These are phyloP conservation scores for Centropyge bicolor DNA, from an alignment of 2,797 vertebrate species.

Conservation along the genomic window DNA sequence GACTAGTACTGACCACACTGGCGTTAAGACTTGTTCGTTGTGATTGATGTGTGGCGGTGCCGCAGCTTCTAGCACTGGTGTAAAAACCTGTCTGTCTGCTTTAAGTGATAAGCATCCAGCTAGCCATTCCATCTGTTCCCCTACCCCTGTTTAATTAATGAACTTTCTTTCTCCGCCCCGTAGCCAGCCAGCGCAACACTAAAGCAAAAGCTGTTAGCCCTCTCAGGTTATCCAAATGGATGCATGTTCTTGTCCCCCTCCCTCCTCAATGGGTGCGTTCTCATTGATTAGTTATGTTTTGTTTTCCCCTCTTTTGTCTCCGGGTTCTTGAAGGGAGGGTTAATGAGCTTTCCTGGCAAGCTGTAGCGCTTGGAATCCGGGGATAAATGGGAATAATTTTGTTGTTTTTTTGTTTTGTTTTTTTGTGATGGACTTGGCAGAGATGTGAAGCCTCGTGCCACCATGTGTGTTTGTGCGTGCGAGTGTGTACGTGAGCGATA, in stretches of 20 bases:
- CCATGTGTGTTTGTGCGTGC: slow-evolving; percentile 52
- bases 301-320: slow-evolving; percentile 82
- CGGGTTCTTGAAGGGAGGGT: slow-evolving; percentile 81
- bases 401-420: slow-evolving; percentile 57
- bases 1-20: slow-evolving; percentile 42
- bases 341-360: slow-evolving; percentile 86
- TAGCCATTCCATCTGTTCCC: slow-evolving; percentile 97
- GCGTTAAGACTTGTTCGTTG: slow-evolving; percentile 78
- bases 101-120: slow-evolving; percentile 94
- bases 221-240: slow-evolving; percentile 91
- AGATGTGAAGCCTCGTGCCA: slow-evolving; percentile 76
- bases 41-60: slow-evolving; percentile 90
- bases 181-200: slow-evolving; percentile 80
- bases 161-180: slow-evolving; percentile 89
- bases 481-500: slow-evolving; percentile 45
- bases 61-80: slow-evolving; percentile 84
- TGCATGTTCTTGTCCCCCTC: slow-evolving; percentile 67
- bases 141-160: slow-evolving; percentile 97
- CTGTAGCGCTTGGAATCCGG: slow-evolving; percentile 75
- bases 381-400: slow-evolving; percentile 83
- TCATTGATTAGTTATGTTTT: slow-evolving; percentile 87
- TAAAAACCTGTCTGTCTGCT: slow-evolving; percentile 91
- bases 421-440: slow-evolving; percentile 76
- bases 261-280: slow-evolving; percentile 72
- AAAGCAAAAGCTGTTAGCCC: slow-evolving; percentile 88